Percentiles rank a stretch among this genome's conserved stretches.
These are phyloP conservation scores for Acleris holmiana DNA, from an alignment of 2,888 invertebrate genomes.

Conservation along the genomic window DNA sequence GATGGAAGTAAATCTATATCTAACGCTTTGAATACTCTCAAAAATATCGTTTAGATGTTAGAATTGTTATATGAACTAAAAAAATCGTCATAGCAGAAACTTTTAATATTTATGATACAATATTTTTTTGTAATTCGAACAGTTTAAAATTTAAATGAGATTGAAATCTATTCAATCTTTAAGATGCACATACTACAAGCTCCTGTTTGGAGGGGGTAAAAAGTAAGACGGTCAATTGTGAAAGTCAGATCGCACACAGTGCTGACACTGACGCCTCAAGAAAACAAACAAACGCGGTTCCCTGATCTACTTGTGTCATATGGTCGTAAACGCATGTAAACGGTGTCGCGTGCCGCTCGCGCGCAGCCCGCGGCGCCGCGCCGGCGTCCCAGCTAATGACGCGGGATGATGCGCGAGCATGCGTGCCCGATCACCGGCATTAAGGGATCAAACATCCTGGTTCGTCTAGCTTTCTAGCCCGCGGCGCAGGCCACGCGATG, in stretches of 20 bases:
- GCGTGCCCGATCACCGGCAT: slow-evolving; percentile 25
- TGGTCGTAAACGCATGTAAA: not conserved
- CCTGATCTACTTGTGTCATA: not conserved
- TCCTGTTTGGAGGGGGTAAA: too few relatives aligned
- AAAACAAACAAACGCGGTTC: not conserved
- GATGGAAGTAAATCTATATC: too few relatives aligned
- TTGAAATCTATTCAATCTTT: not conserved
- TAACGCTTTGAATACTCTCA: too few relatives aligned
- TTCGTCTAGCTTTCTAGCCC: slow-evolving; percentile 27
- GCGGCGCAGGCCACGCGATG: slow-evolving; percentile 14
- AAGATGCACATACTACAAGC: too few relatives aligned
- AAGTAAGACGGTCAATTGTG: too few relatives aligned
- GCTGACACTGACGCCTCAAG: not conserved
- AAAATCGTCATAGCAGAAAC: too few relatives aligned
- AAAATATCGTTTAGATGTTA: too few relatives aligned
- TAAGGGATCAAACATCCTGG: slow-evolving; percentile 14
- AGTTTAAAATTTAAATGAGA: too few relatives aligned
- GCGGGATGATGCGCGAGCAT: not conserved
- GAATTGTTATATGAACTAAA: too few relatives aligned
- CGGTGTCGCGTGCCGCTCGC: slow-evolving; percentile 10
- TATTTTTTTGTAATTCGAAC: too few relatives aligned
- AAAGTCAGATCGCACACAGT: too few relatives aligned
- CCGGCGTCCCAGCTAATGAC: not conserved
- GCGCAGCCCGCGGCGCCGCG: not conserved
- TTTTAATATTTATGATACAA: too few relatives aligned